Conservation (phyloP, 2,797 vertebrate species). For the Halcyon smyrnensis region DNA sequence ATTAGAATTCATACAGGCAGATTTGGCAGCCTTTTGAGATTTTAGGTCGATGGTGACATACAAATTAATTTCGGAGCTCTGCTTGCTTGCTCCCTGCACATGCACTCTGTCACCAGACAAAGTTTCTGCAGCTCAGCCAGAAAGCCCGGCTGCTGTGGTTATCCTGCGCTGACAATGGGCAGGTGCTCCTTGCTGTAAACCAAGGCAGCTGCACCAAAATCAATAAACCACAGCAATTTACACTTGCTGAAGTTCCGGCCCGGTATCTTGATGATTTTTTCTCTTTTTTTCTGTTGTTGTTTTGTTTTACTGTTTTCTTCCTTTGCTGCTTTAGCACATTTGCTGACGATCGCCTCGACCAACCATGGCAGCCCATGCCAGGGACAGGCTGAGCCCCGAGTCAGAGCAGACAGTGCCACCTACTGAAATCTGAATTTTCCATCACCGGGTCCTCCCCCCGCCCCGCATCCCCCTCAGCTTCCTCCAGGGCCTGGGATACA, state of each 20-base stretch:
- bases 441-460: background rate
- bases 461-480: background rate
- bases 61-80: background rate
- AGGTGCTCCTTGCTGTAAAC: background rate
- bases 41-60: background rate
- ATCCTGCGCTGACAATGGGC: background rate
- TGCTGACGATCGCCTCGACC: background rate
- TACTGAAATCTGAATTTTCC: conserved; percentile 18
- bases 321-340: background rate
- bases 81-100: conserved; percentile 13
- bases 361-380: background rate
- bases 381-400: background rate
- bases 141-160: background rate
- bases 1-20: background rate
- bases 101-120: background rate
- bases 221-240: conserved; percentile 1
- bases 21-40: background rate
- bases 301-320: background rate
- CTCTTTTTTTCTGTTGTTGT: background rate
- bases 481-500: background rate
- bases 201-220: background rate
- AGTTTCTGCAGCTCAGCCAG: background rate
- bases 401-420: conserved; percentile 51
- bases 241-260: background rate
- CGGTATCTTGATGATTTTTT: background rate